A percentile compares a stretch with the other conserved stretches of the same genome.
Conservation (phyloP, 2,888 invertebrate species). For the Cheiracanthium punctorium region DNA sequence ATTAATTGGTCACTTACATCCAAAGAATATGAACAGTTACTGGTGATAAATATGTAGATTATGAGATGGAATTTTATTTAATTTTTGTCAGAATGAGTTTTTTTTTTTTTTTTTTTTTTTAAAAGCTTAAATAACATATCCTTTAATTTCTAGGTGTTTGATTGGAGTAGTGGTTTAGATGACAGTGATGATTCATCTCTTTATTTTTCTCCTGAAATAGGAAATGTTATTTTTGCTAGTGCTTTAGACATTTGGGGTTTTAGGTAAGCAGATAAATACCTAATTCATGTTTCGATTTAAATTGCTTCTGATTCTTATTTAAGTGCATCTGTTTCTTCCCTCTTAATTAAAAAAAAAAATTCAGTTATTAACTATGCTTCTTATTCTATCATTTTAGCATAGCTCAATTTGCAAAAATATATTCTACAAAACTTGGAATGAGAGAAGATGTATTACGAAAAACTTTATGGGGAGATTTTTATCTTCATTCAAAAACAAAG, state of each 20-base stretch:
- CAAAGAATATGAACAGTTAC: no score
- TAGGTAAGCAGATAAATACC: conserved; percentile 78
- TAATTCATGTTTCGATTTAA: no score
- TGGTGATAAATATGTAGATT: no score
- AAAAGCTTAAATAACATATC: no score
- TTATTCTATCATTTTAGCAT: conserved; percentile 80
- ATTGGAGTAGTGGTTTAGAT: conserved; percentile 88
- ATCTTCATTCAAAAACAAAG: conserved; percentile 88
- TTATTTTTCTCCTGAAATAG: conserved; percentile 94
- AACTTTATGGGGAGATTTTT: conserved; percentile 96
- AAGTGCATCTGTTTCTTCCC: neutral
- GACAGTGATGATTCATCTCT: conserved; percentile 89
- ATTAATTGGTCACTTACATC: no score
- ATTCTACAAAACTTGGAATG: conserved; percentile 84
- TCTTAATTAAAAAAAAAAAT: neutral
- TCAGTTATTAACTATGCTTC: neutral
- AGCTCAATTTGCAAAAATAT: conserved; percentile 87
- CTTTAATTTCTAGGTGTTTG: conserved; percentile 75
- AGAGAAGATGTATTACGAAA: conserved; percentile 84
- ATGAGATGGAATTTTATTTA: no score
- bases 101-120: no score
- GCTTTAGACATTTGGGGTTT: conserved; percentile 97
- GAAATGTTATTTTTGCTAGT: conserved; percentile 97
- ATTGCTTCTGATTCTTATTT: neutral
- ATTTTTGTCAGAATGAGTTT: no score